Evolutionary conservation across 2,888 invertebrate genomes (phyloP).

Genomic region (Dermolepida albohirtum): DNA sequence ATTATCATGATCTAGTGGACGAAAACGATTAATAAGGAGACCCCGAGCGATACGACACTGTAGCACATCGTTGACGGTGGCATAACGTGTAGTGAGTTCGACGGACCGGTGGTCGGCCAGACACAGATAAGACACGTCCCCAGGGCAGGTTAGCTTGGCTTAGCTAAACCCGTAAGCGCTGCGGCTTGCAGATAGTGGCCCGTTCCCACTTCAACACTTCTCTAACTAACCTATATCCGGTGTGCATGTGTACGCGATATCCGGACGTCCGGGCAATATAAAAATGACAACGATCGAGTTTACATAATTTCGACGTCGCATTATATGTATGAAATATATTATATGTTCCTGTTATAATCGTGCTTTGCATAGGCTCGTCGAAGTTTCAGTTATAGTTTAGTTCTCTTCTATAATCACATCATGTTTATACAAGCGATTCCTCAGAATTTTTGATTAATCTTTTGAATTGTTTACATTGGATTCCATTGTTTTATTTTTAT

Average conservation of each 20-base stretch:
- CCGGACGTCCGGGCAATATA: conserved; percentile 17
- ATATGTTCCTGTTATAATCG: too few species aligned
- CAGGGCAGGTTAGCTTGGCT: conserved; percentile 53
- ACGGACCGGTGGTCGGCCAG: conserved; percentile 53
- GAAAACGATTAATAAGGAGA: conserved; percentile 15
- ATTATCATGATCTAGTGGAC: too few species aligned
- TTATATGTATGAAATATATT: too few species aligned
- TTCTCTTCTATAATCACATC: too few species aligned
- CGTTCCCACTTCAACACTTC: conserved; percentile 32
- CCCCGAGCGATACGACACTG: conserved; percentile 35
- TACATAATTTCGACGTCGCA: conserved; percentile 5
- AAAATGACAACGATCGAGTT: conserved; percentile 17
- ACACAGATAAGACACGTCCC: conserved; percentile 56
- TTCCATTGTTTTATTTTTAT: too few species aligned
- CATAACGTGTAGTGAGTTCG: conserved; percentile 17
- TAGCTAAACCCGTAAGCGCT: conserved; percentile 52
- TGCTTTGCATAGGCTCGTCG: too few species aligned
- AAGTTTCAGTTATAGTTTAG: too few species aligned
- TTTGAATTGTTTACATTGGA: too few species aligned
- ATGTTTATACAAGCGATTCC: too few species aligned
- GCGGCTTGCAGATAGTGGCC: conserved; percentile 51
- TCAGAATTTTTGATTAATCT: too few species aligned
- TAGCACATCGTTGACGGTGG: conserved; percentile 17
- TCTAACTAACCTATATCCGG: conserved; percentile 18
- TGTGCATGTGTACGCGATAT: conserved; percentile 34